Percentiles rank a stretch among this genome's conserved stretches.
Conservation (phyloP, 2,888 invertebrate species). For the Eucera pruinosa region DNA sequence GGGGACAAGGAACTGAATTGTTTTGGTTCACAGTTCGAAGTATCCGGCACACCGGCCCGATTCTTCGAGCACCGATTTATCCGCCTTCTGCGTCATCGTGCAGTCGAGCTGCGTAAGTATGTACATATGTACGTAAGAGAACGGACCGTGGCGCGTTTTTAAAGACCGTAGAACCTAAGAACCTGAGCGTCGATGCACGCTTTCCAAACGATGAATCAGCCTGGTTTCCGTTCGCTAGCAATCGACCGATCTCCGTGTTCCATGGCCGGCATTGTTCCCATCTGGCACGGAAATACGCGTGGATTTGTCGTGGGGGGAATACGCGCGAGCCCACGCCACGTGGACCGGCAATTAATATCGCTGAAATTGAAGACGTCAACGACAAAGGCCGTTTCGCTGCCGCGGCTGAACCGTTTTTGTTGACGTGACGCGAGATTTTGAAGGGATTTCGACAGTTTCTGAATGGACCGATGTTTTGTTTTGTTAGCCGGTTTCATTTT, state of each 20-base stretch:
- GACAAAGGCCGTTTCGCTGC: background rate
- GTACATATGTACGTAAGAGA: too few species aligned
- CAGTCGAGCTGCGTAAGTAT: background rate
- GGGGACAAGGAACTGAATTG: slow-evolving; percentile 50
- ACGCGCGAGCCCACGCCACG: background rate
- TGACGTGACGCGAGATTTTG: background rate
- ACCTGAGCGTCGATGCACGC: background rate
- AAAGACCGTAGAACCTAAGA: slow-evolving; percentile 13
- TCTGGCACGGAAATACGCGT: slow-evolving; percentile 25
- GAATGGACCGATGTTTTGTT: background rate
- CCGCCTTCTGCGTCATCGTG: slow-evolving; percentile 31
- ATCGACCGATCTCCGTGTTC: slow-evolving; percentile 10
- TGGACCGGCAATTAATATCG: slow-evolving; percentile 34
- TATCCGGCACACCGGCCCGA: slow-evolving; percentile 65
- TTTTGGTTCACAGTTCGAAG: slow-evolving; percentile 43
- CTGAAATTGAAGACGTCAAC: slow-evolving; percentile 17
- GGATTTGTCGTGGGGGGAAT: slow-evolving; percentile 24
- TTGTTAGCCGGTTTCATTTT: background rate
- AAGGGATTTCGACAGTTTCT: too few species aligned
- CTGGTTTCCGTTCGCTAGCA: slow-evolving; percentile 13
- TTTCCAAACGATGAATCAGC: slow-evolving; percentile 38
- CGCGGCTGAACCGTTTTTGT: background rate
- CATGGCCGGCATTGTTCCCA: slow-evolving; percentile 7
- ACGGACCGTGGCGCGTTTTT: background rate
- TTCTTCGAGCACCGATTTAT: slow-evolving; percentile 24